Base-by-base conservation (phyloP, 2,113 vertebrate genomes). In the Ciconia stormi region DNA sequence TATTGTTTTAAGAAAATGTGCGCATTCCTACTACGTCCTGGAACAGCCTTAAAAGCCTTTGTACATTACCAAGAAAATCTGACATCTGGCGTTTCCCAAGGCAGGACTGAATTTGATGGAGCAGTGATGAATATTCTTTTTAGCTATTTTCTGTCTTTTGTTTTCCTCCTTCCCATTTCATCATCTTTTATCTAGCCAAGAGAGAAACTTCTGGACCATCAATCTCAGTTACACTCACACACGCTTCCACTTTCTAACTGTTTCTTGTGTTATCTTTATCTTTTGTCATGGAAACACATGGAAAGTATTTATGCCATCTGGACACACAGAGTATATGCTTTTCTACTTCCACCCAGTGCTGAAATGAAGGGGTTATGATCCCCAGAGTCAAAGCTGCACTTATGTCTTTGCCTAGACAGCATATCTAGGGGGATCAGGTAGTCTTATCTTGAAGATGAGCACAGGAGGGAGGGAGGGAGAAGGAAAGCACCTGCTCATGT, bases 251-350 rank as follows among this genome's bases (percentile, higher is more conserved):
- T 96, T 96, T 87, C 74, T 91, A 73, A 93, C 82, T 78, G 52
- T 71, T 95, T 90, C 72, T 93, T 73, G 72, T 86, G 91, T 96
- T 96, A 93, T 95, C 93, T 95, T 96, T 95, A 91, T 91, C 88
- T 87, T 95, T 96, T 97, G 94, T 97, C 96, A 95, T 95, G 94
- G 89, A 95, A 97, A 96, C 91, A 89, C 83, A 36, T 62, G 77
- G 70, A 65, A 91, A 95, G 89, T 95, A 94, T 95, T 95, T 90
- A 87, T 93, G 81, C 91, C 89, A 87, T 95, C 91, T 96, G 96
- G 83, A 90, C 87, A 49, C 38, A 78, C 13, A 46, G 61, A 84
- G 36, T 87, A 40, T 91, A 76, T 61, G 66, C 53, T 91, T 93
- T 82, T 89, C 77, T 95, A 38, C 80, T 94, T 96, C 78, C 36